Base-by-base conservation (phyloP, 2,797 vertebrate species). In the Ctenopoma kingsleyae region DNA sequence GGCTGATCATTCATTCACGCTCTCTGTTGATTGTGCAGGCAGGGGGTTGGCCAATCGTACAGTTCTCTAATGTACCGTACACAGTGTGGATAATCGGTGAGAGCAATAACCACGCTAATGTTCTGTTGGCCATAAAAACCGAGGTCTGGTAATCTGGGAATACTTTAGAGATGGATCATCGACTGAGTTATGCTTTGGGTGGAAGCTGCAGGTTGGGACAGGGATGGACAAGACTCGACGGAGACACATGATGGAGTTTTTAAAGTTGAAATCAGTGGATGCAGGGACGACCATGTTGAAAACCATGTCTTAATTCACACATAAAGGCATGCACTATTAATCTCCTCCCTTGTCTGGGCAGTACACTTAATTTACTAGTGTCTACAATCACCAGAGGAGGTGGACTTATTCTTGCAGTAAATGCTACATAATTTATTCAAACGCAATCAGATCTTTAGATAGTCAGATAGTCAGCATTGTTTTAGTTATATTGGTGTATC, bases 1-100 rank as follows among this genome's bases (percentile, higher is more conserved):
- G 92, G 88, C 87, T 93, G 90, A 94, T 94, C 88, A 90, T 94
- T 93, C 89, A 89, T 92, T 92, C 91, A 89, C 76, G 86, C 91
- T 93, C 87, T 82, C 87, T 89, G 93, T 93, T 93, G 91, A 92
- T 92, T 93, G 91, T 81, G 86, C 92, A 92, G 90, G 89, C 91
- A 88, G 91, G 91, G 90, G 90, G 92, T 90, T 88, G 87, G 90
- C 89, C 89, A 90, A 83, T 92, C 80, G 82, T 84, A 90, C 92
- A 89, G 89, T 91, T 87, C 49, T 63, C 89, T 91, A 92, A 93
- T 92, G 91, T 91, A 90, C 84, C 87, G 80, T 91, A 87, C 87
- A 83, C 84, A 88, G 90, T 87, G 86, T 77, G 88, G 90, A 92
- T 92, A 91, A 93, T 92, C 87, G 74, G 86, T n/a, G 84, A 52